A percentile compares a stretch with the other conserved stretches of the same genome.
Conservation (phyloP, 30 jellyfish, hydroid and myxozoan genomes). For the Calvadosia cruxmelitensis region DNA sequence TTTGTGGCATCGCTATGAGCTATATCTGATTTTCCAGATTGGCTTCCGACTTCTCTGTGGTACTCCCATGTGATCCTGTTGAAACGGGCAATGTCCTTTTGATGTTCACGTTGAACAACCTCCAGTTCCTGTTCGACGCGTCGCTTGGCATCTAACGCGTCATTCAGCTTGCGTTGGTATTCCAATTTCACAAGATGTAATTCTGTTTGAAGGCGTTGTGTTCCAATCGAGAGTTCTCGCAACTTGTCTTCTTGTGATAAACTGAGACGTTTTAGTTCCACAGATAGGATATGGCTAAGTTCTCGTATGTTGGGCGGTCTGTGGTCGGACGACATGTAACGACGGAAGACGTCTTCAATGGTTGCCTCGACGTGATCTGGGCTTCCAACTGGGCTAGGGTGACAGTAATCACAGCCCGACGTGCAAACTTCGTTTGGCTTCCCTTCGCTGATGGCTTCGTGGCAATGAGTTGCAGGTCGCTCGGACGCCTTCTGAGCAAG, state of each 20-base stretch:
- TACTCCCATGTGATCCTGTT: constrained; percentile 81
- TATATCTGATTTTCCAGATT: constrained; percentile 31
- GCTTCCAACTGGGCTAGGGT: constrained; percentile 29
- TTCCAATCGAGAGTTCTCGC: constrained; percentile 56
- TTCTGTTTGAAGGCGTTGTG: constrained; percentile 83
- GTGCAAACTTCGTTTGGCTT: constrained; percentile 23
- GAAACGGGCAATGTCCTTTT: constrained; percentile 81
- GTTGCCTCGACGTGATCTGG: constrained; percentile 46
- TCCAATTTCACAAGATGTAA: constrained; percentile 73
- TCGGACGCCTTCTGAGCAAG: constrained; percentile 83
- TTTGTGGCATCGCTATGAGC: constrained; percentile 24
- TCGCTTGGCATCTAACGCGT: constrained; percentile 67
- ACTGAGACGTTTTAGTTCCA: constrained; percentile 65
- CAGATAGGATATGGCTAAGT: constrained; percentile 47
- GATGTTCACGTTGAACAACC: constrained; percentile 92
- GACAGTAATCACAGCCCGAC: constrained; percentile 54
- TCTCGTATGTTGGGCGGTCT: constrained; percentile 70
- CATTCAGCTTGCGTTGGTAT: constrained; percentile 66
- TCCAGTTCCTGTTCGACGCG: constrained; percentile 94
- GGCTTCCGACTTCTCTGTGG: constrained; percentile 66
- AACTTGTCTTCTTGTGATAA: constrained; percentile 75
- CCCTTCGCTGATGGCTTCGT: constrained; percentile 42
- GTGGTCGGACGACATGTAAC: constrained; percentile 65
- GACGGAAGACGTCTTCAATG: constrained; percentile 50
- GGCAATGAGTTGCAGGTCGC: constrained; percentile 28